Evolutionary conservation across 2,888 invertebrate species (phyloP).

Genomic region (Abrostola triplasia): DNA sequence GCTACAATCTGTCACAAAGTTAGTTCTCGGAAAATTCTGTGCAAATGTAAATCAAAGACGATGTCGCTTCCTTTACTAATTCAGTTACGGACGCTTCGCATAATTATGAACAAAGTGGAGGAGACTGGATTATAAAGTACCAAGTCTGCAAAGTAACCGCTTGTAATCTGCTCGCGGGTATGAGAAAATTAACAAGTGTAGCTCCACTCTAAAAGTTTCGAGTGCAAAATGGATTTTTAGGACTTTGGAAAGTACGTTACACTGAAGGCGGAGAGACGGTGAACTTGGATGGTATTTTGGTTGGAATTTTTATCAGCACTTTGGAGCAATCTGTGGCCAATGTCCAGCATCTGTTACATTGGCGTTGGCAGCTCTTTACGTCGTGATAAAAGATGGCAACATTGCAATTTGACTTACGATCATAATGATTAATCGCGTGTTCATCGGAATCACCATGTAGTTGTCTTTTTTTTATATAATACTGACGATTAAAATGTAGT

Average conservation of each 20-base stretch:
- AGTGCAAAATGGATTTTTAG: conserved; percentile 42
- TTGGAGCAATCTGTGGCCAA: neutral
- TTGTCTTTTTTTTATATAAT: too few species aligned
- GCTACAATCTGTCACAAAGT: conserved; percentile 57
- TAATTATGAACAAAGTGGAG: conserved; percentile 51
- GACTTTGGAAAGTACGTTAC: conserved; percentile 21
- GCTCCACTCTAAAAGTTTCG: conserved; percentile 37
- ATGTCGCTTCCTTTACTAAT: conserved; percentile 56
- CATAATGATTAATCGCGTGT: too few species aligned
- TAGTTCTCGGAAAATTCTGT: conserved; percentile 48
- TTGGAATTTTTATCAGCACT: conserved; percentile 1
- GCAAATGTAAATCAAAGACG: conserved; percentile 58
- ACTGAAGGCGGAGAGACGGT: conserved; percentile 1
- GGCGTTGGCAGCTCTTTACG: neutral
- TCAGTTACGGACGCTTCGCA: conserved; percentile 51
- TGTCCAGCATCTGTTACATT: too few species aligned
- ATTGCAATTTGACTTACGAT: neutral
- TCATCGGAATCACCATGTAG: too few species aligned
- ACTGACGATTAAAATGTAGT: too few species aligned
- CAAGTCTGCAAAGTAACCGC: conserved; percentile 34
- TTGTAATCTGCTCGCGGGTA: conserved; percentile 31
- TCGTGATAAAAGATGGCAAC: neutral
- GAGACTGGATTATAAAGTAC: conserved; percentile 38
- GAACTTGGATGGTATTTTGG: conserved; percentile 6
- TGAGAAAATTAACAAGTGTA: conserved; percentile 45